phyloP scores from a whole-genome alignment of 2,113 vertebrate genomes.

The Pampusana beccarii region DNA sequence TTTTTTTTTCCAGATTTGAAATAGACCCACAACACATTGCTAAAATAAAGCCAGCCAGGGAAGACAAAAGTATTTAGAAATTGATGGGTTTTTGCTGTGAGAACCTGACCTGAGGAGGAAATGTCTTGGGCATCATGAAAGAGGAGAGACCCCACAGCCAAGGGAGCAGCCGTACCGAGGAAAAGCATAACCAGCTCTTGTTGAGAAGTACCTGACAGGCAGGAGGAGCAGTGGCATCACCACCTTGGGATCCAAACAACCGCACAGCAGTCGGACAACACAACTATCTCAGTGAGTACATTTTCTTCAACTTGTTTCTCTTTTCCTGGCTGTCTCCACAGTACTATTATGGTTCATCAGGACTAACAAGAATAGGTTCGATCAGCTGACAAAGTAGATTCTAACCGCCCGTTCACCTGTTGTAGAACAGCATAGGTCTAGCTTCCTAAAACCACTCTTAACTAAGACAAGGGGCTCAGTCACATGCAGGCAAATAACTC shows the following conservation, averaged over 20 bases:
- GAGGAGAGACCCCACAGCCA: background rate
- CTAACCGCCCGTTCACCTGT: background rate
- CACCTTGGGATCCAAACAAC: background rate
- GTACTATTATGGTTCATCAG: background rate
- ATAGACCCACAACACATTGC: background rate
- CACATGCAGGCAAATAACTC: accelerated
- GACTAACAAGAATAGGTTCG: background rate
- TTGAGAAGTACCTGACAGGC: background rate
- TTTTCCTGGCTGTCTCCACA: background rate
- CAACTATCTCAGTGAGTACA: background rate
- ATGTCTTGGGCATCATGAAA: background rate
- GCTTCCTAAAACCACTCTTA: background rate
- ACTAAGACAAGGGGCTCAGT: accelerated
- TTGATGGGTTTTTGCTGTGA: background rate
- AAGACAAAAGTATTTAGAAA: background rate
- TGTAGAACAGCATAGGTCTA: background rate
- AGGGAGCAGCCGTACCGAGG: background rate
- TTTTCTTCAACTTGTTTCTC: background rate
- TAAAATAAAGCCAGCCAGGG: background rate
- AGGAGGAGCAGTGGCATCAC: background rate
- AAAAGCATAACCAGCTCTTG: background rate
- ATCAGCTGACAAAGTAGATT: background rate
- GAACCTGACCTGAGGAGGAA: background rate
- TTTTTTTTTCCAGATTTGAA: background rate
- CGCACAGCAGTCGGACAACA: background rate